phyloP scores from a whole-genome alignment of 2,797 vertebrate species.

The Propithecus deckenii region DNA sequence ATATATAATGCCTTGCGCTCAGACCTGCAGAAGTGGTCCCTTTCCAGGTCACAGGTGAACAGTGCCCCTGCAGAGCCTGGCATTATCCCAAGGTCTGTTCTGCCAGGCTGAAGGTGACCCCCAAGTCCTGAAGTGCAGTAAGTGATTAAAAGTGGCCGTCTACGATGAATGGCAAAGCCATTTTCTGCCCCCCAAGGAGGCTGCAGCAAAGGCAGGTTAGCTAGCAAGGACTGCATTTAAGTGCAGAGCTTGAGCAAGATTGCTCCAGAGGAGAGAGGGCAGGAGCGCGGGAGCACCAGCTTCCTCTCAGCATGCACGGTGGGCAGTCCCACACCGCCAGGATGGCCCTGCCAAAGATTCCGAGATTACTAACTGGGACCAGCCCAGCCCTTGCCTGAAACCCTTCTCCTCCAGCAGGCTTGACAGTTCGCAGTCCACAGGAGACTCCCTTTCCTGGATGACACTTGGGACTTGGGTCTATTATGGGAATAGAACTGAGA shows the following conservation, averaged over 20 bases:
- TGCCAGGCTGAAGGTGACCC: neutral
- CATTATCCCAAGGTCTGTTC: neutral
- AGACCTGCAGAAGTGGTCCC: neutral
- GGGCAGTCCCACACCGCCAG: fast-evolving
- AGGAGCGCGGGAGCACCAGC: neutral
- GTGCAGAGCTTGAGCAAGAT: neutral
- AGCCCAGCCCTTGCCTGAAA: neutral
- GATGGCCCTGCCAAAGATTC: neutral
- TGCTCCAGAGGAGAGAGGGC: neutral
- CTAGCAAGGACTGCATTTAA: too few relatives aligned
- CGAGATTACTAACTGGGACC: too few relatives aligned
- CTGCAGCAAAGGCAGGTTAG: neutral
- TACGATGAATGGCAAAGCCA: neutral
- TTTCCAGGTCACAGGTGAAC: neutral
- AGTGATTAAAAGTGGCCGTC: neutral
- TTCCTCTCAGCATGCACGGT: fast-evolving
- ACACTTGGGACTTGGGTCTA: conserved; percentile 36
- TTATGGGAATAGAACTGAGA: conserved; percentile 39
- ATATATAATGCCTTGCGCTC: fast-evolving
- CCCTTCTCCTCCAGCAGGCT: neutral
- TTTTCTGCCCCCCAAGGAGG: neutral
- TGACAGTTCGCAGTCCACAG: neutral
- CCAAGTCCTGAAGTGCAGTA: neutral
- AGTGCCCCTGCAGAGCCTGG: neutral
- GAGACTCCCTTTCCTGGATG: conserved; percentile 19